Percentiles rank a stretch among this genome's conserved stretches.
Evolutionary conservation across 2,888 invertebrate species (phyloP).

Genomic region (Patella caerulea): DNA sequence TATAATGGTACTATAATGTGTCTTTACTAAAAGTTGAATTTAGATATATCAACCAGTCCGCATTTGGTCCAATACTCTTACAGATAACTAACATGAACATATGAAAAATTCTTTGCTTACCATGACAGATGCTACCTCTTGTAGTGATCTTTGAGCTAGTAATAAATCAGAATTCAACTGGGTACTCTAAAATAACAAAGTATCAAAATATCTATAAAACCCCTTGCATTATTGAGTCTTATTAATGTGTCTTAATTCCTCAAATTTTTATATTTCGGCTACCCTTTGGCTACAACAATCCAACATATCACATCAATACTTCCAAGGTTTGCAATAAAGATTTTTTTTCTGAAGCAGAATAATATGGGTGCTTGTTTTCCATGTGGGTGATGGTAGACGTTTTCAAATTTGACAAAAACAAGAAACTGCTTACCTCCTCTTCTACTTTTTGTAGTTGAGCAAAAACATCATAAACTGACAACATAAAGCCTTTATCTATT

Average conservation of each 20-base stretch:
- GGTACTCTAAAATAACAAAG: constrained; percentile 52
- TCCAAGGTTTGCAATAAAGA: too few relatives aligned
- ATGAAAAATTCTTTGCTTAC: constrained; percentile 35
- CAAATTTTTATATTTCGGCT: too few relatives aligned
- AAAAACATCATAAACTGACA: constrained; percentile 77
- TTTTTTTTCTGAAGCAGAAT: too few relatives aligned
- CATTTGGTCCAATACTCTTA: neutral
- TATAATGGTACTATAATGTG: too few relatives aligned
- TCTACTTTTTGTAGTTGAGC: constrained; percentile 77
- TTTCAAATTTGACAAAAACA: neutral
- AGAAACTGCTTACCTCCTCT: constrained; percentile 74
- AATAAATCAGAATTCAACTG: constrained; percentile 64
- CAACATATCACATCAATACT: neutral
- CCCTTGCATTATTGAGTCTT: too few relatives aligned
- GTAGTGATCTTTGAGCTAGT: constrained; percentile 58
- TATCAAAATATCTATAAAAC: too few relatives aligned
- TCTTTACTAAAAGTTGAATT: neutral
- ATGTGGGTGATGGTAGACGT: neutral
- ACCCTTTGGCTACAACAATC: neutral
- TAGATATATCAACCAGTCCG: neutral
- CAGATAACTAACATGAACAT: neutral
- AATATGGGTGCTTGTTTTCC: too few relatives aligned
- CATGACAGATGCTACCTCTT: constrained; percentile 62
- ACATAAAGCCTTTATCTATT: constrained; percentile 80
- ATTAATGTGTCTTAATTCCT: too few relatives aligned